Percentiles rank a stretch among this genome's conserved stretches.
These are phyloP conservation scores for Luffia ferchaultella DNA, from an alignment of 2,888 invertebrate genomes.

Conservation along the genomic window DNA sequence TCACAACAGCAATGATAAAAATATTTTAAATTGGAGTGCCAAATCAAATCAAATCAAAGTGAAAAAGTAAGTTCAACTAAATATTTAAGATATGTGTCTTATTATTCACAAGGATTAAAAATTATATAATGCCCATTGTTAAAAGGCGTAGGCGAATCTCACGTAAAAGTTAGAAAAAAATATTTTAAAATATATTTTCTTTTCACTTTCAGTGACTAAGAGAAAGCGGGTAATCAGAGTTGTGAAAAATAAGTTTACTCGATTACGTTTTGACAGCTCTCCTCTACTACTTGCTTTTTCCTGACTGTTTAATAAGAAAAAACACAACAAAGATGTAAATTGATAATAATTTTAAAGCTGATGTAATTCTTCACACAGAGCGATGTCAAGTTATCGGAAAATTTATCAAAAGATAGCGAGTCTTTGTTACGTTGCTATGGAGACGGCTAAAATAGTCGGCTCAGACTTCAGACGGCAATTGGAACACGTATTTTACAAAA, in stretches of 20 bases:
- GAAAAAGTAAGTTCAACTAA: no score
- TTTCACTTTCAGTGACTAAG: not conserved
- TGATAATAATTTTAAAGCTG: not conserved
- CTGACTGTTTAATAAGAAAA: not conserved
- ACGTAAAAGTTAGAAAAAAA: not conserved
- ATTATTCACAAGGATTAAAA: no score
- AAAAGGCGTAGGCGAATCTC: no score
- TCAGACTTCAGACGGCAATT: not conserved
- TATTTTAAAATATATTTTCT: not conserved
- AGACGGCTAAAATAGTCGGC: no score
- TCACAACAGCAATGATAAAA: no score
- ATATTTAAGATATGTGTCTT: no score
- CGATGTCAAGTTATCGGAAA: constrained; percentile 4
- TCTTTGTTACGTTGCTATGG: not conserved
- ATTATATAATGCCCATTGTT: no score
- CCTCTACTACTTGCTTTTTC: not conserved
- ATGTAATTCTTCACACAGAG: not conserved
- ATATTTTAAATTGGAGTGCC: no score
- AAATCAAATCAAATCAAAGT: no score
- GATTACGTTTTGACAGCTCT: not conserved
- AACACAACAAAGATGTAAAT: not conserved
- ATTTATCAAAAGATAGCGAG: constrained; percentile 3
- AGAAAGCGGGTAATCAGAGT: not conserved
- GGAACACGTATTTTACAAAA: not conserved
- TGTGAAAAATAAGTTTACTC: not conserved